Base-by-base conservation (phyloP, 1,140 invertebrate genomes). In the Bombus affinis region DNA sequence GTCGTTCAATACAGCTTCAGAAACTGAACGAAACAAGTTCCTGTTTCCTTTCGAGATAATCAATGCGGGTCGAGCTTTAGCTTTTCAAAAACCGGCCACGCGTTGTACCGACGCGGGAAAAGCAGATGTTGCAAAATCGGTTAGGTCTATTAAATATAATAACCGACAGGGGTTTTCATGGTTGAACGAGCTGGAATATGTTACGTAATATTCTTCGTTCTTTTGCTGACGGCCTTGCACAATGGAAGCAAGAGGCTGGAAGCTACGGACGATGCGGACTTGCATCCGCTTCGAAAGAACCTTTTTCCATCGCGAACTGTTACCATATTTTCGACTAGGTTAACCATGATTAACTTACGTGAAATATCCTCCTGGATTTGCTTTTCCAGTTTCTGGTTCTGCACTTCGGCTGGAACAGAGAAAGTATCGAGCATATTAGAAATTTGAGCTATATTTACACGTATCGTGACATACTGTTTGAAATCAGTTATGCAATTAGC, bases 191-290 rank as follows among this genome's bases (percentile, higher is more conserved):
- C 90, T 77, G 84, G 79, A 92, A 92, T 92, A 91, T 92, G 92
- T 92, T 92, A 90, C 90, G 89, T 86, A 92, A 93, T 92, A 93
- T 91, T 91, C 89, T 91, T 91, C 88, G 83, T 62, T 83, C 39
- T 66, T 80, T 77, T 35, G 59, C 15, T 73, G 81, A 81, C 76
- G 86, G 42, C 22, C 78, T 32, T 10, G 42, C 76, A 91, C 90
- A 91, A 91, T 91, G 71, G 87, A 74, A 32, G 89, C 89, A 91
- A 82, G 70, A 86, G 80, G 77, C 90, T 87, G 87, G 84, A 91
- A 91, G 81, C 81, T 88, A 18, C 13, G 28, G 25, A 42, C 53
- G 47, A 28, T 71, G 66, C 35, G 32, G 32, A 32, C 39, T 25
- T 22, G 66, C 35, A 59, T 84, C 66, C 82, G 82, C 28, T 78